A percentile compares a stretch with the other conserved stretches of the same genome.
These are phyloP conservation scores for Archaeoteleia sp. DNA, from an alignment of 2,888 invertebrate species.

Conservation along the genomic window DNA sequence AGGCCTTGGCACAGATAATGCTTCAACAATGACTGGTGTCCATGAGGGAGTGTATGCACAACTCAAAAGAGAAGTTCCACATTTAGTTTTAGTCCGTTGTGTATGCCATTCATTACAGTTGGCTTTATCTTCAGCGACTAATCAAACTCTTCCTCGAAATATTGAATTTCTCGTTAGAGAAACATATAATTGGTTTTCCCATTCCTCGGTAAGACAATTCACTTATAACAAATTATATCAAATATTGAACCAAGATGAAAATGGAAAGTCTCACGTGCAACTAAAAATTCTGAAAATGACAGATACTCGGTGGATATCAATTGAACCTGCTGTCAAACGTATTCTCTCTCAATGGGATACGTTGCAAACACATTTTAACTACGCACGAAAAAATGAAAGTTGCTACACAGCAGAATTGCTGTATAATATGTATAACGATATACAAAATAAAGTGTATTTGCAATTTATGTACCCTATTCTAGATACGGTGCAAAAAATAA, in stretches of 20 bases:
- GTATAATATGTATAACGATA: constrained; percentile 44
- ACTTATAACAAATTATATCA: constrained; percentile 58
- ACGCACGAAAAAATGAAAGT: constrained; percentile 30
- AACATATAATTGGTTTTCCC: constrained; percentile 62
- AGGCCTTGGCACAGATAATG: constrained; percentile 63
- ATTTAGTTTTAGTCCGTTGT: constrained; percentile 54
- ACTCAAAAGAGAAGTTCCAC: constrained; percentile 55
- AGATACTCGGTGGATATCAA: constrained; percentile 59
- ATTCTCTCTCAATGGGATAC: constrained; percentile 61
- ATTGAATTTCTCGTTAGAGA: constrained; percentile 61
- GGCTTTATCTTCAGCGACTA: constrained; percentile 60
- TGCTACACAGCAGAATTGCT: constrained; percentile 49
- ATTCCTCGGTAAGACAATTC: constrained; percentile 55
- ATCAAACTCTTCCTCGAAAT: constrained; percentile 59
- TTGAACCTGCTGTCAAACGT: constrained; percentile 58
- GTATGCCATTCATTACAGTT: constrained; percentile 56
- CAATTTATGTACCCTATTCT: constrained; percentile 47
- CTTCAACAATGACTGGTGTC: constrained; percentile 62
- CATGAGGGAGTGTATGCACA: constrained; percentile 59
- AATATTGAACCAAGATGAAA: constrained; percentile 58
- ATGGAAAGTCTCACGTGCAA: constrained; percentile 42
- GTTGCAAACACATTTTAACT: constrained; percentile 54
- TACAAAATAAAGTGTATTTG: constrained; percentile 42
- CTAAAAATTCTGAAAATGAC: constrained; percentile 60
- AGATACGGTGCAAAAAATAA: constrained; percentile 29